Conservation (phyloP, 2,888 invertebrate genomes). For the Trimorus sp. region DNA sequence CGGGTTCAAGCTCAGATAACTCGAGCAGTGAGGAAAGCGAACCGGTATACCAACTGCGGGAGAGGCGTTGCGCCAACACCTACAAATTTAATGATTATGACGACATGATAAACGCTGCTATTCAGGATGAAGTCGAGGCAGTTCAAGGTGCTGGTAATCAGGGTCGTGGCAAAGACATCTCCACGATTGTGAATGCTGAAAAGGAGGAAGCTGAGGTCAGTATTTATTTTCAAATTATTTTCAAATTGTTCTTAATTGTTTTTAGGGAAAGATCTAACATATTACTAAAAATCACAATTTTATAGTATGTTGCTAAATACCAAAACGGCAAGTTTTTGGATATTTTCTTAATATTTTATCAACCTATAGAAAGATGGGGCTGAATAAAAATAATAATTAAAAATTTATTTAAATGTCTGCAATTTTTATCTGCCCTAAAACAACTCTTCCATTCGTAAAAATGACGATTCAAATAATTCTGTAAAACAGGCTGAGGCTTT, state of each 20-base stretch:
- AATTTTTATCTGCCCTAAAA: too few relatives aligned
- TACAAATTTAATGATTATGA: slow-evolving; percentile 97
- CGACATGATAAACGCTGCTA: slow-evolving; percentile 96
- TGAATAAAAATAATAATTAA: too few relatives aligned
- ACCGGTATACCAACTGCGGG: slow-evolving; percentile 92
- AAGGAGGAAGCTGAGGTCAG: slow-evolving; percentile 84
- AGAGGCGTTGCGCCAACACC: slow-evolving; percentile 90
- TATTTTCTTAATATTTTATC: too few relatives aligned
- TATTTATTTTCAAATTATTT: neutral
- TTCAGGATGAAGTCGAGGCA: slow-evolving; percentile 89
- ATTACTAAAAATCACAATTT: too few relatives aligned
- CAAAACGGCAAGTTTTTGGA: too few relatives aligned
- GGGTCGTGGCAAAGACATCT: slow-evolving; percentile 94
- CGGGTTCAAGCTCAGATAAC: slow-evolving; percentile 75
- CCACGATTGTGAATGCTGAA: slow-evolving; percentile 91
- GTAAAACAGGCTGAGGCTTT: slow-evolving; percentile 70
- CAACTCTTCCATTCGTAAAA: too few relatives aligned
- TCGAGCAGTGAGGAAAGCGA: slow-evolving; percentile 85
- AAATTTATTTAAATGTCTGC: too few relatives aligned
- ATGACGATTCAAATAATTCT: neutral
- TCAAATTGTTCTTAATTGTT: too few relatives aligned
- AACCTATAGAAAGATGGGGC: too few relatives aligned
- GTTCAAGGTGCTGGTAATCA: slow-evolving; percentile 91
- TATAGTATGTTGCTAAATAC: too few relatives aligned
- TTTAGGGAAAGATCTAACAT: too few relatives aligned